Conservation (phyloP, 2,888 invertebrate species). For the Idaea aversata region DNA sequence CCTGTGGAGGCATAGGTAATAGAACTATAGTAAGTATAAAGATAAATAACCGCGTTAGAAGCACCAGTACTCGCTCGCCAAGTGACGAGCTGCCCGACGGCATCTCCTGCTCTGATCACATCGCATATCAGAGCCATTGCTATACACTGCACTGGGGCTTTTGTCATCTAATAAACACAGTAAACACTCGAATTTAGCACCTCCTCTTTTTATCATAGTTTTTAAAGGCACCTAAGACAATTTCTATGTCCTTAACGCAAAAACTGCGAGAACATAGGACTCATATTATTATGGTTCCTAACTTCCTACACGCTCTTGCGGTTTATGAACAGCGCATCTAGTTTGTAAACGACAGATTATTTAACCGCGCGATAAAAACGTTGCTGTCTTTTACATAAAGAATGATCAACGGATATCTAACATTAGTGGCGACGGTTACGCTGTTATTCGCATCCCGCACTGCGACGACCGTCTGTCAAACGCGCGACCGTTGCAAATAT, state of each 20-base stretch:
- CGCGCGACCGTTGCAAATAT: neutral
- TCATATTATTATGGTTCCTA: too few species aligned
- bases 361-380: too few species aligned
- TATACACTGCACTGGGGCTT: conserved; percentile 53
- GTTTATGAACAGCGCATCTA: too few species aligned
- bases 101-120: conserved; percentile 49
- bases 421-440: neutral
- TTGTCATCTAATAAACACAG: conserved; percentile 44
- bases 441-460: neutral
- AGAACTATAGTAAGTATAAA: conserved; percentile 7
- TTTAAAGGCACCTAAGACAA: too few species aligned
- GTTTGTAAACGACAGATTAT: too few species aligned
- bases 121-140: conserved; percentile 62
- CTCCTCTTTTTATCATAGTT: too few species aligned
- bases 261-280: too few species aligned
- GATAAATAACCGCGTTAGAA: conserved; percentile 41
- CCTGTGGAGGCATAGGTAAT: neutral
- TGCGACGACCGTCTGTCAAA: neutral
- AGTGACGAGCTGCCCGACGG: conserved; percentile 57
- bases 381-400: neutral
- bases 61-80: conserved; percentile 59
- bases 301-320: too few species aligned
- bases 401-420: neutral
- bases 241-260: too few species aligned
- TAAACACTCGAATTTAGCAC: too few species aligned